Percentiles rank a stretch among this genome's conserved stretches.
These are phyloP conservation scores for Aradus depressus DNA, from an alignment of 2,888 invertebrate genomes.

Conservation along the genomic window DNA sequence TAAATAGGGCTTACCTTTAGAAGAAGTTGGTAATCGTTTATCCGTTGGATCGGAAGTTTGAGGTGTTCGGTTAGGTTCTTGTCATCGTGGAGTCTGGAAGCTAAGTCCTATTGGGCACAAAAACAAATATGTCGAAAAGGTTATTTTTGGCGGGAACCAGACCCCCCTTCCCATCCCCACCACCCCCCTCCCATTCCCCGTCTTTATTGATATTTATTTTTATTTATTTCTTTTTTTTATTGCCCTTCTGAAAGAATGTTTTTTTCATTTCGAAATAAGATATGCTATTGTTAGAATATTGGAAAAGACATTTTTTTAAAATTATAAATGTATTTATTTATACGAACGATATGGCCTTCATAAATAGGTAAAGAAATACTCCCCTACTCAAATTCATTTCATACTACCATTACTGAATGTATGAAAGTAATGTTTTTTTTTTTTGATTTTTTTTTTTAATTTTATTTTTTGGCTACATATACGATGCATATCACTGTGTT, in stretches of 20 bases:
- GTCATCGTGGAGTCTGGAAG: slow-evolving; percentile 75
- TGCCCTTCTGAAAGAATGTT: no score
- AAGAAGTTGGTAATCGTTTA: slow-evolving; percentile 91
- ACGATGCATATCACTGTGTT: no score
- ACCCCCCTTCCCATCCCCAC: slow-evolving; percentile 4
- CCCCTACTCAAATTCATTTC: no score
- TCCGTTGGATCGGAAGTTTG: slow-evolving; percentile 86
- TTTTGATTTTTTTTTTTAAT: no score
- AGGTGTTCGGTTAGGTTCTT: slow-evolving; percentile 82
- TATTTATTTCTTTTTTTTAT: no score
- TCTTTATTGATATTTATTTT: not conserved
- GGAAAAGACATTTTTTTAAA: not conserved
- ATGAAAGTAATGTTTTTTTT: no score
- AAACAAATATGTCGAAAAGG: slow-evolving; percentile 9
- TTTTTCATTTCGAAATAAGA: no score
- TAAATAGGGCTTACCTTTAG: slow-evolving; percentile 55
- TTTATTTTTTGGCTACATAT: no score
- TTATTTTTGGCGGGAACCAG: slow-evolving; percentile 16
- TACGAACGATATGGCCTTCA: no score
- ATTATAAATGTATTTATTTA: no score
- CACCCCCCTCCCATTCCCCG: slow-evolving; percentile 2
- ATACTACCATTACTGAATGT: no score
- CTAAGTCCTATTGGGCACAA: slow-evolving; percentile 55
- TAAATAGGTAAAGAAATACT: no score
- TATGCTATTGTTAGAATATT: not conserved